A percentile compares a stretch with the other conserved stretches of the same genome.
Conservation (phyloP, 1,140 invertebrate species). For the Meloidogyne floridensis region DNA sequence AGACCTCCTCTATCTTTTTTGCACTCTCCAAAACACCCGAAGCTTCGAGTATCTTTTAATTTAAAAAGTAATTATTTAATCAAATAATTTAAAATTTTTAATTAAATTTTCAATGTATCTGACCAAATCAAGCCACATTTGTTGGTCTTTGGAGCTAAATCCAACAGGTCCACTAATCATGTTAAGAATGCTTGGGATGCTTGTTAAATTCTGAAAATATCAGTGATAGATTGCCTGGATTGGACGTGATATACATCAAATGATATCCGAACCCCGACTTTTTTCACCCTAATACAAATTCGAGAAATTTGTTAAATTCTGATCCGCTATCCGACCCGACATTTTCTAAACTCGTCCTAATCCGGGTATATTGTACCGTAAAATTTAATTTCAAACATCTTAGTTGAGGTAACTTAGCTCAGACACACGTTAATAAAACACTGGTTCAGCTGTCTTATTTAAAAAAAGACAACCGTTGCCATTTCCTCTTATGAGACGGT, state of each 20-base stretch:
- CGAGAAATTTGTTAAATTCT: too few species aligned
- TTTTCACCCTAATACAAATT: too few species aligned
- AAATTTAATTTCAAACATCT: not conserved
- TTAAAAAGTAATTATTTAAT: not conserved
- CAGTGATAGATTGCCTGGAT: too few species aligned
- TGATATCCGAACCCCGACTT: too few species aligned
- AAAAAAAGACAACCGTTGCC: too few species aligned
- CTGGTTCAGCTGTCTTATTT: too few species aligned
- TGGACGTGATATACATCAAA: too few species aligned
- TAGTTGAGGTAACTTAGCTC: too few species aligned
- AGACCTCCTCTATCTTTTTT: constrained; percentile 25
- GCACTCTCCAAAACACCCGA: constrained; percentile 25
- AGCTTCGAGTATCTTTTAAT: constrained; percentile 30
- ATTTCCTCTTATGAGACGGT: too few species aligned
- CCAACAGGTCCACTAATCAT: constrained; percentile 18
- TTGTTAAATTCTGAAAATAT: constrained; percentile 38
- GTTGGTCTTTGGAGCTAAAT: constrained; percentile 46
- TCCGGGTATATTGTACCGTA: not conserved
- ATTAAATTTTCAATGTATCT: not conserved
- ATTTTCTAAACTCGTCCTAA: too few species aligned
- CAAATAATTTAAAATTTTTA: constrained; percentile 1
- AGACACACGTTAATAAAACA: too few species aligned
- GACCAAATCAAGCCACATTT: constrained; percentile 57
- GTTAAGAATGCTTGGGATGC: constrained; percentile 49
- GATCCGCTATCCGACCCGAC: too few species aligned